Conservation (phyloP, 2,797 vertebrate genomes). For the Ibycter americanus region DNA sequence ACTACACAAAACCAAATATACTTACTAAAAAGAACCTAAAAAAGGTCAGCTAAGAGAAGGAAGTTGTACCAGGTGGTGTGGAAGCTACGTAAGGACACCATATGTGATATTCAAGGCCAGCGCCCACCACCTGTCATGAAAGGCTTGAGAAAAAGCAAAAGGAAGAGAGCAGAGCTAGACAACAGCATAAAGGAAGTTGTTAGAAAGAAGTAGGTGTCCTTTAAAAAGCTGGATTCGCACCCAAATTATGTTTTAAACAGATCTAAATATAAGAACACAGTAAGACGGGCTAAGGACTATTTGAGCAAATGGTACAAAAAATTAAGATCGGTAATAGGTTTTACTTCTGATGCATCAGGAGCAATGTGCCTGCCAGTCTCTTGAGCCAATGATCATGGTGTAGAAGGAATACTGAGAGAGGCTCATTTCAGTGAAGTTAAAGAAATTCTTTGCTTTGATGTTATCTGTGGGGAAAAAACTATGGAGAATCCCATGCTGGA, state of each 20-base stretch:
- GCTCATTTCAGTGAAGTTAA: background rate
- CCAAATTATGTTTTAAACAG: background rate
- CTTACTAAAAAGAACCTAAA: background rate
- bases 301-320: background rate
- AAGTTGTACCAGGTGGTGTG: background rate
- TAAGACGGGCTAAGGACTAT: background rate
- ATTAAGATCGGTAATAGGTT: background rate
- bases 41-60: background rate
- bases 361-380: background rate
- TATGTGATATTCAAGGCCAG: constrained; percentile 20
- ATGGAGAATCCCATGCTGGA: background rate
- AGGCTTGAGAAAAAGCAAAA: background rate
- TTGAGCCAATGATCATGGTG: background rate
- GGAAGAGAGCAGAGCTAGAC: background rate
- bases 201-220: background rate
- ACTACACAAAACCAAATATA: background rate
- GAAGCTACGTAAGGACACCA: constrained; percentile 29
- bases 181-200: background rate
- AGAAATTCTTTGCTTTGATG: background rate
- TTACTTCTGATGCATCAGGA: background rate
- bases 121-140: background rate
- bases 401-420: background rate
- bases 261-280: background rate
- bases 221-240: background rate
- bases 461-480: background rate